phyloP scores from a whole-genome alignment of 1,140 invertebrate genomes.

The Drosophila albomicans region DNA sequence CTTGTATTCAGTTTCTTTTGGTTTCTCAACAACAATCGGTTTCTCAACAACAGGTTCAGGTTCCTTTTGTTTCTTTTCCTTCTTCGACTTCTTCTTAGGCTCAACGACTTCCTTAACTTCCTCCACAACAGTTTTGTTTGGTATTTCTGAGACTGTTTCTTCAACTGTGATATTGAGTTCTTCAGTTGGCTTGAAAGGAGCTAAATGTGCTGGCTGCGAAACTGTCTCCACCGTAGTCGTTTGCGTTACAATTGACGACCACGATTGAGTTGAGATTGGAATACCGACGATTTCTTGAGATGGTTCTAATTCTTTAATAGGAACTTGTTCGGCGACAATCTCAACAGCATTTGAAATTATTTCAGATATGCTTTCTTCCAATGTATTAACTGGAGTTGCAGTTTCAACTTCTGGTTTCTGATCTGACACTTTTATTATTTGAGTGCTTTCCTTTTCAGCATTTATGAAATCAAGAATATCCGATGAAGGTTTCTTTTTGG shows the following conservation, averaged over 20 bases:
- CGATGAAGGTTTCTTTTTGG: constrained; percentile 55
- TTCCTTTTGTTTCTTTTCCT: constrained; percentile 4
- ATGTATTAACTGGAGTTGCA: not conserved
- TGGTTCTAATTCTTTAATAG: not conserved
- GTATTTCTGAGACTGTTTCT: not conserved
- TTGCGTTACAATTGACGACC: constrained; percentile 39
- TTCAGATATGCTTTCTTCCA: not conserved
- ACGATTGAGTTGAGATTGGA: constrained; percentile 17
- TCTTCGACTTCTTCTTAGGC: not conserved
- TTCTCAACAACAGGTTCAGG: constrained; percentile 9
- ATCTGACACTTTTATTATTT: constrained; percentile 14
- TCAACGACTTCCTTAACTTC: not conserved
- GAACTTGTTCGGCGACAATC: not conserved
- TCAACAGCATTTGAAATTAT: constrained; percentile 7
- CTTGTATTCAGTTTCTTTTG: not conserved
- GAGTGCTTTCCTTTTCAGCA: constrained; percentile 51
- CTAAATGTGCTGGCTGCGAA: not conserved
- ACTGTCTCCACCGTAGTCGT: not conserved
- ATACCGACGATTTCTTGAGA: constrained; percentile 1
- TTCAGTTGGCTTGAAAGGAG: constrained; percentile 13
- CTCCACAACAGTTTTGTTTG: not conserved
- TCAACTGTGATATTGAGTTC: not conserved
- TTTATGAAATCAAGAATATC: constrained; percentile 66
- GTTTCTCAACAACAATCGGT: not conserved
- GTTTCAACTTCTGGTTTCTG: not conserved